A percentile compares a stretch with the other conserved stretches of the same genome.
Conservation (phyloP, 2,113 vertebrate species). For the Cyanoliseus patagonus region DNA sequence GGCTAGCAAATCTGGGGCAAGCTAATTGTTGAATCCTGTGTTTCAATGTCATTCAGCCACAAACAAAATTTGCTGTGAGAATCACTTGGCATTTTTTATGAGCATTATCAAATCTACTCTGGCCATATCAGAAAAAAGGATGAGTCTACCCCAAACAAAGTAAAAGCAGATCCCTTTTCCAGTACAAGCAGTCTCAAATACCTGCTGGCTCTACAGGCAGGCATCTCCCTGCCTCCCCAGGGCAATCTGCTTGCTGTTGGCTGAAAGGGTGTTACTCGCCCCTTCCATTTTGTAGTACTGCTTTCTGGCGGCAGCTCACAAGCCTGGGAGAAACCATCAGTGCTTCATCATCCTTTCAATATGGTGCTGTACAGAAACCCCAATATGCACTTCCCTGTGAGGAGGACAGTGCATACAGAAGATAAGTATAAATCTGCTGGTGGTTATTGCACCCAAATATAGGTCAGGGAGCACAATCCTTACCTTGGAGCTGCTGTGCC, state of each 20-base stretch:
- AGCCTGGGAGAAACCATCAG: background rate
- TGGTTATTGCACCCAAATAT: background rate
- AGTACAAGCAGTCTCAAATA: background rate
- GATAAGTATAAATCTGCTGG: fast-evolving
- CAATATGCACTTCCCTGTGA: fast-evolving
- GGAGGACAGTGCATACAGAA: background rate
- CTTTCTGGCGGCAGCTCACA: background rate
- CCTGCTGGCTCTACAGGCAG: background rate
- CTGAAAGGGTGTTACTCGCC: background rate
- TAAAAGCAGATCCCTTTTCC: background rate
- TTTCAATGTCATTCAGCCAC: background rate
- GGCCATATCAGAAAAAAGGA: background rate
- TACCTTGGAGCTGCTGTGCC: background rate
- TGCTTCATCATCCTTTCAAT: background rate
- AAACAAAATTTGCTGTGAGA: background rate
- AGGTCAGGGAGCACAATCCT: background rate
- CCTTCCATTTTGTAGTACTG: background rate
- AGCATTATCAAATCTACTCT: background rate
- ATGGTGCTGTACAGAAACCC: background rate
- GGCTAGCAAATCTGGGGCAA: background rate
- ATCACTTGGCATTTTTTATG: background rate
- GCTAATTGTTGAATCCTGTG: background rate
- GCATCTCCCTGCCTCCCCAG: background rate
- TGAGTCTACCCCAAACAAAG: background rate
- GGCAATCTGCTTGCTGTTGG: background rate